phyloP scores from a whole-genome alignment of 92 coral and sea anemone species.

The Phenganax subtilis region DNA sequence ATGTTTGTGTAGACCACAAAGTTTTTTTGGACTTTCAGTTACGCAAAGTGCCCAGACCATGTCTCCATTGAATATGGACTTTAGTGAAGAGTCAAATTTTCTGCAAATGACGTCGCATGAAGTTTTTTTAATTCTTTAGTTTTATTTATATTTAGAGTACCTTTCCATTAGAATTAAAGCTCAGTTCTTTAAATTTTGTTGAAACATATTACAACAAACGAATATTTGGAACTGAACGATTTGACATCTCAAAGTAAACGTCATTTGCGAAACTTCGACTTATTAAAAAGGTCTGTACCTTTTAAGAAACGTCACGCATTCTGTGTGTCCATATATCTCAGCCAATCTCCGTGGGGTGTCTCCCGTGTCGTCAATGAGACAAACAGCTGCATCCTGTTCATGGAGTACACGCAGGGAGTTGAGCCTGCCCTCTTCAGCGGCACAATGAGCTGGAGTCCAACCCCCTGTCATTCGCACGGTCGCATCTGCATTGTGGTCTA shows the following conservation, averaged over 20 bases:
- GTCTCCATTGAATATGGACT: too few relatives aligned
- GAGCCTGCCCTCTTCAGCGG: conserved; percentile 78
- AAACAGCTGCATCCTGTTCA: conserved; percentile 78
- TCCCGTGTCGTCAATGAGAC: conserved; percentile 72
- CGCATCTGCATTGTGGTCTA: conserved; percentile 92
- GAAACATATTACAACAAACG: too few relatives aligned
- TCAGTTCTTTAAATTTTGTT: too few relatives aligned
- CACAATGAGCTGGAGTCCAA: conserved; percentile 99
- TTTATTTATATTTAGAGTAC: too few relatives aligned
- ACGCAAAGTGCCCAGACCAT: too few relatives aligned
- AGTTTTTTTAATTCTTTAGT: too few relatives aligned
- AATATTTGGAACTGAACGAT: background rate
- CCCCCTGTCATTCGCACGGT: conserved; percentile 91
- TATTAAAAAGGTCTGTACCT: conserved; percentile 45
- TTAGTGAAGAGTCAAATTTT: too few relatives aligned
- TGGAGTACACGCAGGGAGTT: conserved; percentile 65
- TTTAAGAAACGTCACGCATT: conserved; percentile 66
- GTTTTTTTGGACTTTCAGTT: too few relatives aligned
- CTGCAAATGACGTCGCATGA: too few relatives aligned
- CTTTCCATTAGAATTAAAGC: too few relatives aligned
- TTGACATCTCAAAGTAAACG: background rate
- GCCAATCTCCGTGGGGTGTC: conserved; percentile 82
- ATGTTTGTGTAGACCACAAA: too few relatives aligned
- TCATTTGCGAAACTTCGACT: background rate
- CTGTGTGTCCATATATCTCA: conserved; percentile 83